Percentiles rank a stretch among this genome's conserved stretches.
phyloP scores from a whole-genome alignment of 2,113 vertebrate species.

The Halichoeres trimaculatus region DNA sequence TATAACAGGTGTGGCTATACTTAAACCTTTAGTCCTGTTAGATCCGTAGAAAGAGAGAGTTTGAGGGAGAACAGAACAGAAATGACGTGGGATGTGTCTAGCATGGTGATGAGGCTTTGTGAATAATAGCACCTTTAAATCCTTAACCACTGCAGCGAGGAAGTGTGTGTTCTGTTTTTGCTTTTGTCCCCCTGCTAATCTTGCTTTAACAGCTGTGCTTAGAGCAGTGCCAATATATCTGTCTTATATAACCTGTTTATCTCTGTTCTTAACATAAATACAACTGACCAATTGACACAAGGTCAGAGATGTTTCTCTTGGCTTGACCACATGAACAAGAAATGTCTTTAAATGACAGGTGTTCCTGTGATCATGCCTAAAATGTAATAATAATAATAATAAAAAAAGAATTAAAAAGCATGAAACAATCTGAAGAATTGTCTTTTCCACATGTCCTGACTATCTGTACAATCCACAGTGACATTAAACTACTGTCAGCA shows the following conservation, averaged over 20 bases:
- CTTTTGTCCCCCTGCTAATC: constrained; percentile 30
- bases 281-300: neutral
- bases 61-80: neutral
- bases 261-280: constrained; percentile 13
- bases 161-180: constrained; percentile 5
- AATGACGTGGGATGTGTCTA: neutral
- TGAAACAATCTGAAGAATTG: neutral
- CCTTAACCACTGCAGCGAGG: no score
- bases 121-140: constrained; percentile 34
- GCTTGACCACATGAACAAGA: neutral
- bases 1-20: neutral
- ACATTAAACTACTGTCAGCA: constrained; percentile 7
- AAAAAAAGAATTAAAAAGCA: neutral
- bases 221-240: constrained; percentile 2
- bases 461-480: neutral
- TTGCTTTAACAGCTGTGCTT: constrained; percentile 17
- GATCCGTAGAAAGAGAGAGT: neutral
- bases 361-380: neutral
- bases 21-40: neutral
- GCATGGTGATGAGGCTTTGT: constrained; percentile 15
- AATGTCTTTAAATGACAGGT: neutral
- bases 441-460: neutral
- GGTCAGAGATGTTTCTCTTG: neutral
- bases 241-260: constrained; percentile 43
- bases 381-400: neutral